phyloP scores from a whole-genome alignment of 2,888 invertebrate species.

The Plemyria rubiginata region DNA sequence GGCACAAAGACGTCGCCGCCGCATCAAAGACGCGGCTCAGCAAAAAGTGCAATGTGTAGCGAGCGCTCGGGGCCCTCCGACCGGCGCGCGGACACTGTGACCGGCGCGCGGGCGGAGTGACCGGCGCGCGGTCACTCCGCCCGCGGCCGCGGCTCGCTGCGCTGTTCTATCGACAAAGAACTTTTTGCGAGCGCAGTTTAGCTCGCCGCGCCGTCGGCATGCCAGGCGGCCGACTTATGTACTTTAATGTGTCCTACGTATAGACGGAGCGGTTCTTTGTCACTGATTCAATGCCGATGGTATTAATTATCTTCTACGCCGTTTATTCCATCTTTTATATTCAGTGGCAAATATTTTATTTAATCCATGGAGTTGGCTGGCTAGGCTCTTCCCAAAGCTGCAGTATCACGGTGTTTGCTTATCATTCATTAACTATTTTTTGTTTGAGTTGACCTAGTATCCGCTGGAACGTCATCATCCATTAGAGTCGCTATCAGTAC shows the following conservation, averaged over 20 bases:
- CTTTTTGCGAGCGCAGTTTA: conserved; percentile 25
- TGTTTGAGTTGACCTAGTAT: conserved; percentile 28
- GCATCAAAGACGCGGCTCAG: conserved; percentile 42
- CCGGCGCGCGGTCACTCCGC: conserved; percentile 14
- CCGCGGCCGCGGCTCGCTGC: conserved; percentile 6
- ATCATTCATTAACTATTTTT: conserved; percentile 8
- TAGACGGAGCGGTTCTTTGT: conserved; percentile 10
- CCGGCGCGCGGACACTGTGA: conserved; percentile 29
- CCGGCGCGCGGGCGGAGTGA: conserved; percentile 24
- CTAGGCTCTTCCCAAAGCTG: neutral
- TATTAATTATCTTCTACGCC: conserved; percentile 6
- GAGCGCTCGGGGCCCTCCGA: conserved; percentile 13
- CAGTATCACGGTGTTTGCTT: neutral
- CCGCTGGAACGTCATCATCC: conserved; percentile 34
- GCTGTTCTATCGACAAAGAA: conserved; percentile 21
- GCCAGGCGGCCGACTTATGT: conserved; percentile 17
- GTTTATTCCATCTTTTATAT: neutral
- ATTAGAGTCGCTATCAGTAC: conserved; percentile 33
- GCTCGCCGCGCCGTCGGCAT: conserved; percentile 28
- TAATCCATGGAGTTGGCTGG: neutral
- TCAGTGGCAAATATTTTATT: conserved; percentile 1
- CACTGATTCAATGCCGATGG: conserved; percentile 7
- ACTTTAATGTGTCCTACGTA: conserved; percentile 17
- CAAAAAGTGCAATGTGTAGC: conserved; percentile 47
- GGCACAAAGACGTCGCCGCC: conserved; percentile 57